Evolutionary conservation across 2,797 vertebrate species (phyloP).

Genomic region (Pteropus rufus): DNA sequence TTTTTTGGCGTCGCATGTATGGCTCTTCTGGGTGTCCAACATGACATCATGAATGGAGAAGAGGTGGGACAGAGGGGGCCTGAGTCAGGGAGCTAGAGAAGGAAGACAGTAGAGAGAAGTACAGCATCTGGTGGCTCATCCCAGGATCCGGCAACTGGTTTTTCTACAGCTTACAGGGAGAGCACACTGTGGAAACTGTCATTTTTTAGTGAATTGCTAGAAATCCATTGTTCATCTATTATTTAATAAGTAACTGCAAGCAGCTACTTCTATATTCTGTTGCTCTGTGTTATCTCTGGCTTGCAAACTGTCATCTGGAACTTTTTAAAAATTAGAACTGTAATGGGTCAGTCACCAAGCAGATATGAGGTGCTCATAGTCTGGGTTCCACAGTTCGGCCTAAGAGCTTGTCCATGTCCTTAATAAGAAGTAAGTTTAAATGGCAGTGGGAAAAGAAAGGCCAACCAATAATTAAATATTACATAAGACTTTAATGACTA

Average conservation of each 20-base stretch:
- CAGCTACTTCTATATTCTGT: background rate
- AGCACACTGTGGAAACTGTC: background rate
- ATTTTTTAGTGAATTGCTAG: background rate
- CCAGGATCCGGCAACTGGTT: background rate
- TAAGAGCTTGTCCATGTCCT: background rate
- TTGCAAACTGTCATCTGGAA: background rate
- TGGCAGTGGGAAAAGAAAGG: background rate
- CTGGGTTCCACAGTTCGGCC: background rate
- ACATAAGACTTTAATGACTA: conserved; percentile 2
- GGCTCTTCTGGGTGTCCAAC: background rate
- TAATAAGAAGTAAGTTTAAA: background rate
- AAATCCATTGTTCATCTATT: background rate
- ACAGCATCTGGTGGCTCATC: background rate
- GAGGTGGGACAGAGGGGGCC: background rate
- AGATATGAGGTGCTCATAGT: background rate
- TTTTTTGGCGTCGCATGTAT: background rate
- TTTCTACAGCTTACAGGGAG: background rate
- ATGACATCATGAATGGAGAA: background rate
- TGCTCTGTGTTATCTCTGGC: background rate
- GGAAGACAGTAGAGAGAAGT: background rate
- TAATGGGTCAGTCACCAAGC: background rate
- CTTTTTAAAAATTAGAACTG: background rate
- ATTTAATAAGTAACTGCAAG: background rate
- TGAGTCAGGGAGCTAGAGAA: background rate
- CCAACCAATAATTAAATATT: conserved; percentile 4